Conservation (phyloP, 2,888 invertebrate genomes). For the Serrognathus titanus region DNA sequence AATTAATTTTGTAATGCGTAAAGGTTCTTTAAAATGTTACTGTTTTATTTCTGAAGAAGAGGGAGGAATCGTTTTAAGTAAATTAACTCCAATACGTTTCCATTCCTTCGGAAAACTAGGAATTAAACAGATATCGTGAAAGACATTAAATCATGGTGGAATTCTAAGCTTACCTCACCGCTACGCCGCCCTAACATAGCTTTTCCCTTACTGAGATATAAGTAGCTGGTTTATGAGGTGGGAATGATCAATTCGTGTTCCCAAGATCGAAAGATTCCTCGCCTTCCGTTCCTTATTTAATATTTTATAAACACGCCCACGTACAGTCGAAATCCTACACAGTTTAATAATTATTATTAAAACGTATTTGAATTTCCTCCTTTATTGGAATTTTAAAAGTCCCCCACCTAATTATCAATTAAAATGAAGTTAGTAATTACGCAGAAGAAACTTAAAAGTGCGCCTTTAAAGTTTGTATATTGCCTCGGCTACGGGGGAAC, state of each 20-base stretch:
- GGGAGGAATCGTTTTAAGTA: no score
- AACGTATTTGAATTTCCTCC: background rate
- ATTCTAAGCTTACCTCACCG: conserved; percentile 25
- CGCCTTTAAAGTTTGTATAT: background rate
- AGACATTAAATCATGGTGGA: conserved; percentile 37
- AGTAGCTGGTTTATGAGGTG: conserved; percentile 29
- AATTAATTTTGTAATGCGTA: no score
- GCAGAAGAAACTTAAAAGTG: background rate
- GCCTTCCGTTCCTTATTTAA: no score
- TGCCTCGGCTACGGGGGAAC: background rate
- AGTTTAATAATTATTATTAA: no score
- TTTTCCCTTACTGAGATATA: conserved; percentile 11
- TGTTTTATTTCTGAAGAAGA: no score
- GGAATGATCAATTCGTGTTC: conserved; percentile 28
- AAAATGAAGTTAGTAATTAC: background rate
- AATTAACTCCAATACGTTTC: no score
- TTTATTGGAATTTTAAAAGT: background rate
- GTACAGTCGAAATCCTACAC: no score
- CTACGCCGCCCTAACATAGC: conserved; percentile 10
- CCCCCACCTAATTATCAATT: conserved; percentile 1
- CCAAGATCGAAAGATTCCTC: conserved; percentile 19
- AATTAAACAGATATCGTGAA: conserved; percentile 38
- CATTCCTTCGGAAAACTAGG: conserved; percentile 35
- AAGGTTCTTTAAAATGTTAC: no score
- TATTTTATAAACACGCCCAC: no score